Conservation (phyloP, 2,113 vertebrate species). For the Hemiprocne comata region DNA sequence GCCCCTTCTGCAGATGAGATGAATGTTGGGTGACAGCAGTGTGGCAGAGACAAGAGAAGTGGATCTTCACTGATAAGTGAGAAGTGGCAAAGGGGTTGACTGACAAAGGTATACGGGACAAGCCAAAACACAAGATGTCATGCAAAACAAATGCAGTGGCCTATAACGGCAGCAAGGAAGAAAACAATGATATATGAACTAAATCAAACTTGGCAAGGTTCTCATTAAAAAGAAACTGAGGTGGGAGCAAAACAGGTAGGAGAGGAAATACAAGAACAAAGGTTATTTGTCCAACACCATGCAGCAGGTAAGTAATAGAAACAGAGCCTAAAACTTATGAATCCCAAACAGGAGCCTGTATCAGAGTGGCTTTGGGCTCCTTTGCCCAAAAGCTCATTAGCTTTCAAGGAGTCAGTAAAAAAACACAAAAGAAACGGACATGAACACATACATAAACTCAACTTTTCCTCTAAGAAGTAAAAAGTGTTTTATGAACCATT, state of each 20-base stretch:
- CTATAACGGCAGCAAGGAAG: background rate
- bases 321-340: background rate
- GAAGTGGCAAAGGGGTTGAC: background rate
- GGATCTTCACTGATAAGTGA: background rate
- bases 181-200: background rate
- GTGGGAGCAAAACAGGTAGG: background rate
- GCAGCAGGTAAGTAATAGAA: background rate
- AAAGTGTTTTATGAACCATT: background rate
- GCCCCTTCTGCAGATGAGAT: background rate
- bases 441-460: rapidly evolving
- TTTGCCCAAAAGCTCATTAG: background rate
- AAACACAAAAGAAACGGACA: background rate
- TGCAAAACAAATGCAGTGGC: background rate
- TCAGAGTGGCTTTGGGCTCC: background rate
- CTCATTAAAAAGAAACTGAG: background rate
- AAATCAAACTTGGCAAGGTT: background rate
- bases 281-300: background rate
- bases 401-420: background rate
- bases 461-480: background rate
- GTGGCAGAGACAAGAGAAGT: background rate
- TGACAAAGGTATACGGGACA: background rate
- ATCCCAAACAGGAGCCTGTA: background rate
- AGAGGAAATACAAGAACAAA: background rate
- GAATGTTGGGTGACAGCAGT: background rate
- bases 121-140: background rate